These are phyloP conservation scores for Gambusia affinis DNA, from an alignment of 2,113 vertebrate species.

Conservation along the genomic window DNA sequence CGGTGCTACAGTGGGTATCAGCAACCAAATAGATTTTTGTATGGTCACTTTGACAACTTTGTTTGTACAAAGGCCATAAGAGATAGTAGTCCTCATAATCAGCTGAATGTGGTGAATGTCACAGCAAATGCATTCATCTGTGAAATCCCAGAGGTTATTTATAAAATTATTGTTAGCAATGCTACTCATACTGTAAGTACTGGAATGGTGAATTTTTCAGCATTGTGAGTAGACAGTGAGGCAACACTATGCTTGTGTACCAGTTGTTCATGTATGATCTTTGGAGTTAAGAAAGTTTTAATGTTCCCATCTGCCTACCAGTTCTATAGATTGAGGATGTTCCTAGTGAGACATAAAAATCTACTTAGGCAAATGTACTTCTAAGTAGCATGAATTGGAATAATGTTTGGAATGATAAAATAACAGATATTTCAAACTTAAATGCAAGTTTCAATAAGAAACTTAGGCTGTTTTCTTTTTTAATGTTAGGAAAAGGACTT, in stretches of 20 bases:
- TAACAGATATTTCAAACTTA: slow-evolving; percentile 9
- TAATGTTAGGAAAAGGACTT: background rate
- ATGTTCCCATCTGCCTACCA: slow-evolving; percentile 40
- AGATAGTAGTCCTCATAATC: slow-evolving; percentile 48
- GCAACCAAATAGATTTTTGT: slow-evolving; percentile 31
- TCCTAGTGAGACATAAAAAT: slow-evolving; percentile 24
- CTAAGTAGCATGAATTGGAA: slow-evolving; percentile 17
- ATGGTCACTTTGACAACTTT: slow-evolving; percentile 51
- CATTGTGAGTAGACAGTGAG: slow-evolving; percentile 1
- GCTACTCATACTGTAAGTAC: slow-evolving; percentile 31
- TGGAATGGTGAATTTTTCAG: slow-evolving; percentile 32
- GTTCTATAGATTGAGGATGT: slow-evolving; percentile 33
- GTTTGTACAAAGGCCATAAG: slow-evolving; percentile 27
- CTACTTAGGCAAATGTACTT: slow-evolving; percentile 13
- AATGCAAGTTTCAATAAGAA: background rate
- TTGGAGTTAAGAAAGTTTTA: slow-evolving; percentile 32
- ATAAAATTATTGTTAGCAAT: slow-evolving; percentile 56
- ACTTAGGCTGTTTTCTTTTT: background rate
- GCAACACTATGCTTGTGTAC: slow-evolving; percentile 5
- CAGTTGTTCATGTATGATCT: slow-evolving; percentile 13
- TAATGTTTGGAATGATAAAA: slow-evolving; percentile 18
- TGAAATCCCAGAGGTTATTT: slow-evolving; percentile 59
- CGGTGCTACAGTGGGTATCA: slow-evolving; percentile 37
- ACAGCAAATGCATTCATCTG: slow-evolving; percentile 49
- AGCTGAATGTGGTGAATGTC: slow-evolving; percentile 50